phyloP scores from a whole-genome alignment of 1,140 invertebrate genomes.

The Periplaneta americana region DNA sequence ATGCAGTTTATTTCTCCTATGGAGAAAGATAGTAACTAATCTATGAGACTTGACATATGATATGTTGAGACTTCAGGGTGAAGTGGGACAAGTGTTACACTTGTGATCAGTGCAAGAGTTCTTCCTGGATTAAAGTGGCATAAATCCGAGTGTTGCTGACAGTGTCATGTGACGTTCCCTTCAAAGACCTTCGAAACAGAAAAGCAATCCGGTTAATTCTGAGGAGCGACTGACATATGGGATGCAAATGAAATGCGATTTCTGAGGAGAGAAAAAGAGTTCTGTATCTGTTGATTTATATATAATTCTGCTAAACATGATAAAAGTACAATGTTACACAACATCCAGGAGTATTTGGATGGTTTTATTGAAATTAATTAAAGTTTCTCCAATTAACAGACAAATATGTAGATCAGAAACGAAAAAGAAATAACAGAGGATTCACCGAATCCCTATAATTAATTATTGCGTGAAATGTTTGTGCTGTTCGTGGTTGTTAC shows the following conservation, averaged over 20 bases:
- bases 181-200: not conserved
- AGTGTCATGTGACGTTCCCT: not conserved
- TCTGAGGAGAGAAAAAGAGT: not conserved
- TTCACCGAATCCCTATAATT: too few species aligned
- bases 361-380: not conserved
- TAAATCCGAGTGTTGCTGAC: not conserved
- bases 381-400: not conserved
- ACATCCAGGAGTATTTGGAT: not conserved
- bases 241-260: not conserved
- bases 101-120: not conserved
- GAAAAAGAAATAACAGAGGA: too few species aligned
- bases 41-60: not conserved
- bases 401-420: too few species aligned
- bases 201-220: not conserved
- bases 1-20: constrained; percentile 14
- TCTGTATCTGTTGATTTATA: not conserved
- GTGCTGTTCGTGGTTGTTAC: too few species aligned
- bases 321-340: not conserved
- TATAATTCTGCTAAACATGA: not conserved
- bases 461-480: too few species aligned
- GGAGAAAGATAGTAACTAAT: constrained; percentile 5
- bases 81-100: not conserved
- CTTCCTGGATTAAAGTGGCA: not conserved
- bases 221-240: not conserved
- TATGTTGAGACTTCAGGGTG: not conserved